Evolutionary conservation across 1,140 invertebrate genomes (phyloP).

Genomic region (Macrobrachium nipponense): DNA sequence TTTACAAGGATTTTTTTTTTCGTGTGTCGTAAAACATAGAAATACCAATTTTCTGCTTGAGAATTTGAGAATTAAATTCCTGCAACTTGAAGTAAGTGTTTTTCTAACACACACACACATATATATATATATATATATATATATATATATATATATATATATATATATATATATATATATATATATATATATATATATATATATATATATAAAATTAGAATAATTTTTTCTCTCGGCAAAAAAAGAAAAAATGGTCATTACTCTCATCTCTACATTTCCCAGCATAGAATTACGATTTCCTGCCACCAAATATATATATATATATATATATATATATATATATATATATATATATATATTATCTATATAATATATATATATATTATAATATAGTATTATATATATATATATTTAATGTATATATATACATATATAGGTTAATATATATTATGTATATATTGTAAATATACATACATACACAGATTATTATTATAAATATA

Average conservation of each 20-base stretch:
- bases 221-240: too few species aligned
- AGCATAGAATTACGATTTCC: too few species aligned
- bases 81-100: too few species aligned
- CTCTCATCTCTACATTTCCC: too few species aligned
- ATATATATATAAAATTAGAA: too few species aligned
- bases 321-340: conserved; percentile 15
- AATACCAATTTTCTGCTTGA: too few species aligned
- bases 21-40: too few species aligned
- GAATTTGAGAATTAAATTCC: too few species aligned
- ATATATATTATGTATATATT: not conserved
- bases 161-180: conserved; percentile 10
- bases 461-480: not conserved
- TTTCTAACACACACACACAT: too few species aligned
- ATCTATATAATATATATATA: not conserved
- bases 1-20: too few species aligned
- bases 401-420: not conserved
- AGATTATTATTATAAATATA: too few species aligned
- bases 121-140: not conserved
- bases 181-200: not conserved
- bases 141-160: conserved; percentile 9
- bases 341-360: conserved; percentile 20
- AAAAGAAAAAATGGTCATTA: too few species aligned
- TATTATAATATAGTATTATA: conserved; percentile 1
- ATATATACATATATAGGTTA: not conserved
- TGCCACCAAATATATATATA: not conserved